Conservation (phyloP, 2,888 invertebrate species). For the Drosophila peninsularis region DNA sequence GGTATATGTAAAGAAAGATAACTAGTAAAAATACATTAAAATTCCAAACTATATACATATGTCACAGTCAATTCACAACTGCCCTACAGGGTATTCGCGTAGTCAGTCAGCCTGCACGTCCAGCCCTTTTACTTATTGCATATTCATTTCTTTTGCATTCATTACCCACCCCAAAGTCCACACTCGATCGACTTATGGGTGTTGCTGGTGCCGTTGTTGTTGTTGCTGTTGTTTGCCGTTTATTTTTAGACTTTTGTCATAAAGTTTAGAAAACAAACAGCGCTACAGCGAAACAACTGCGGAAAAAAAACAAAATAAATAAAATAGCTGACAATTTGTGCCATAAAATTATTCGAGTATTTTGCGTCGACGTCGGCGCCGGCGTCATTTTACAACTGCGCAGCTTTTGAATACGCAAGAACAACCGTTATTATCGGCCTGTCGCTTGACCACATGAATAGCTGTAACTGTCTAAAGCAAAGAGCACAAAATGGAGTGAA, state of each 20-base stretch:
- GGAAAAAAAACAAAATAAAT: slow-evolving; percentile 40
- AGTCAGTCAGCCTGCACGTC: background rate
- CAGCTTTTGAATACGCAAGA: slow-evolving; percentile 32
- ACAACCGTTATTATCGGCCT: slow-evolving; percentile 18
- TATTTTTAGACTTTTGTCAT: slow-evolving; percentile 77
- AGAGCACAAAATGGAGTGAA: background rate
- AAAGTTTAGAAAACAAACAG: slow-evolving; percentile 74
- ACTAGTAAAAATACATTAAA: background rate
- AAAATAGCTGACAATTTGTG: slow-evolving; percentile 63
- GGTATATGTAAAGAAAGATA: background rate
- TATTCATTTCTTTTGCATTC: slow-evolving; percentile 48
- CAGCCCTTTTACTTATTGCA: slow-evolving; percentile 32
- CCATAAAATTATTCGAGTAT: slow-evolving; percentile 61
- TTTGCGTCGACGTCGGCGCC: slow-evolving; percentile 38
- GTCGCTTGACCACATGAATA: slow-evolving; percentile 24
- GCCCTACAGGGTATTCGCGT: slow-evolving; percentile 2
- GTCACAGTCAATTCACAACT: background rate
- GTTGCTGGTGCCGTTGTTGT: slow-evolving; percentile 15
- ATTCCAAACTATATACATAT: background rate
- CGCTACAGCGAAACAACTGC: slow-evolving; percentile 40
- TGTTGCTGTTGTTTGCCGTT: slow-evolving; percentile 33
- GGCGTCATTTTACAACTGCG: slow-evolving; percentile 69
- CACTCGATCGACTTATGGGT: slow-evolving; percentile 22
- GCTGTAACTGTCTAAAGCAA: slow-evolving; percentile 1
- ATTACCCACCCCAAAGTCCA: slow-evolving; percentile 27